These are phyloP conservation scores for Pipistrellus pygmaeus DNA, from an alignment of 2,797 vertebrate genomes.

Conservation along the genomic window DNA sequence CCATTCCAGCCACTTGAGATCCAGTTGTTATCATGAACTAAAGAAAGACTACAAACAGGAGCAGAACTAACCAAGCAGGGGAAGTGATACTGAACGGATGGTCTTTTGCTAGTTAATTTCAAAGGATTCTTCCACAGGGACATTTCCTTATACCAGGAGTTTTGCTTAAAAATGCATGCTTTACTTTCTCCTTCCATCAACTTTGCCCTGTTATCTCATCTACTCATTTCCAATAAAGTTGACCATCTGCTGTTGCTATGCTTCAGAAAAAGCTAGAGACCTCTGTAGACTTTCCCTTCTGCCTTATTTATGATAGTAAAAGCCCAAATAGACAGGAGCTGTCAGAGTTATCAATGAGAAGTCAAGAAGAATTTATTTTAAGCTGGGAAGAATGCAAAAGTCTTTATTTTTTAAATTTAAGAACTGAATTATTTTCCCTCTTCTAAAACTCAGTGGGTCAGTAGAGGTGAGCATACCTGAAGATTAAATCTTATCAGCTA, in stretches of 20 bases:
- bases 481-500: neutral
- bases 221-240: conserved; percentile 46
- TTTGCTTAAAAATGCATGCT: conserved; percentile 67
- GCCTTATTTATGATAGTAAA: conserved; percentile 55
- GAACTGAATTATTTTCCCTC: neutral
- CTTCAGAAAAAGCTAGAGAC: conserved; percentile 18
- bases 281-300: neutral
- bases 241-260: neutral
- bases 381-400: neutral
- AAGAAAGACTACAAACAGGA: conserved; percentile 36
- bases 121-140: conserved; percentile 50
- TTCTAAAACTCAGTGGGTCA: neutral
- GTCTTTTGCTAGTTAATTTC: conserved; percentile 59
- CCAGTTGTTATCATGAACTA: conserved; percentile 63
- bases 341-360: conserved; percentile 38
- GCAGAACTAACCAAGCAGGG: neutral
- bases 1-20: neutral
- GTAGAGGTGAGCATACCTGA: neutral
- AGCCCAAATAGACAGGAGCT: neutral
- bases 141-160: conserved; percentile 52
- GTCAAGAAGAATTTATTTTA: conserved; percentile 56
- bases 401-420: conserved; percentile 1
- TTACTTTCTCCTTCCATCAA: conserved; percentile 47
- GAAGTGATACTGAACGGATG: neutral
- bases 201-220: conserved; percentile 57